Conservation (phyloP, 2,113 vertebrate genomes). For the Neogobius melanostomus region DNA sequence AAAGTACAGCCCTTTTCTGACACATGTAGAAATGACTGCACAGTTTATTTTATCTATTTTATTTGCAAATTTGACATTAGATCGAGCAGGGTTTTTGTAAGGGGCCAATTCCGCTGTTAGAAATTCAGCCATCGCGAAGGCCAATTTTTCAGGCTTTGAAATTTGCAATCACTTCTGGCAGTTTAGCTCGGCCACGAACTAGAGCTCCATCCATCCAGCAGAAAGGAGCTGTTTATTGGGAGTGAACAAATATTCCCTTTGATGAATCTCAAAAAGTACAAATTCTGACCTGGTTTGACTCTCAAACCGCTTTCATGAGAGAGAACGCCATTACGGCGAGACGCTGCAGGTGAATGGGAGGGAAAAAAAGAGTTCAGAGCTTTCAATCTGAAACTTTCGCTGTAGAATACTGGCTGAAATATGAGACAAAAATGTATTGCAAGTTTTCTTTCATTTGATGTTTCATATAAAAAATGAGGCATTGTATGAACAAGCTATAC, state of each 20-base stretch:
- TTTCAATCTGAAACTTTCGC: too few relatives aligned
- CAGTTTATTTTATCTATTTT: neutral
- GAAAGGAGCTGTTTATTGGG: neutral
- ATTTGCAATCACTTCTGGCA: neutral
- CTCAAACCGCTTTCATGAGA: slow-evolving; percentile 1
- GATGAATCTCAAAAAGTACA: slow-evolving; percentile 21
- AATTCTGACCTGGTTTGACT: slow-evolving; percentile 22
- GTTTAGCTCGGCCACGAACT: neutral
- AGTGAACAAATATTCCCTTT: slow-evolving; percentile 25
- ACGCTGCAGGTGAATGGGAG: too few relatives aligned
- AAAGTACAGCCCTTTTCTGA: neutral
- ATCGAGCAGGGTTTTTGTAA: neutral
- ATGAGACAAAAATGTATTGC: too few relatives aligned
- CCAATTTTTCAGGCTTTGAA: neutral
- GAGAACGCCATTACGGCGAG: neutral
- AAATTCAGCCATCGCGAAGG: neutral
- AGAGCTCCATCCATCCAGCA: neutral
- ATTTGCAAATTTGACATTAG: neutral
- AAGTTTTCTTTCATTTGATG: too few relatives aligned
- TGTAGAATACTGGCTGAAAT: too few relatives aligned
- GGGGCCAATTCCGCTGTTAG: neutral
- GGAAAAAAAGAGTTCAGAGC: too few relatives aligned
- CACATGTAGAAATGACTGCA: neutral
- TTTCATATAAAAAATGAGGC: too few relatives aligned
- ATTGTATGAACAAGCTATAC: too few relatives aligned